Conservation (phyloP, 2,888 invertebrate species). For the Drosophila meridiana region DNA sequence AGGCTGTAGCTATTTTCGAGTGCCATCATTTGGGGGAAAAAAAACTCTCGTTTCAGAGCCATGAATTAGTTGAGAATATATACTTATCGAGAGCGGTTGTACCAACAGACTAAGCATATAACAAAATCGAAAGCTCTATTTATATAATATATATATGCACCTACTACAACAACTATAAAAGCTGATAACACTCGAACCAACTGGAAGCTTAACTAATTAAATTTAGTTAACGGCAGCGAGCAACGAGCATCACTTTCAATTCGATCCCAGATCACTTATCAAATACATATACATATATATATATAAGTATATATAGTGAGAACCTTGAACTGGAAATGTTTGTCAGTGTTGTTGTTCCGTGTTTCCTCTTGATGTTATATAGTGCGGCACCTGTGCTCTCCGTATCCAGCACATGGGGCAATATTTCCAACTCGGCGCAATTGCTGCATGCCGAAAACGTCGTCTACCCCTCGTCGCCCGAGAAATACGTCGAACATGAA, state of each 20-base stretch:
- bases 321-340: constrained; percentile 28
- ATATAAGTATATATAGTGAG: not conserved
- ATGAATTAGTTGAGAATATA: constrained; percentile 75
- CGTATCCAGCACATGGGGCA: constrained; percentile 83
- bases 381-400: constrained; percentile 70
- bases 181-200: constrained; percentile 47
- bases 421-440: constrained; percentile 82
- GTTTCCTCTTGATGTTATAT: constrained; percentile 45
- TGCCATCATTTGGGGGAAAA: constrained; percentile 29
- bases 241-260: constrained; percentile 11
- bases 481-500: constrained; percentile 81
- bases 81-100: constrained; percentile 62
- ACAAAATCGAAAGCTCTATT: constrained; percentile 28
- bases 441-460: constrained; percentile 81
- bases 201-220: constrained; percentile 9
- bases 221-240: not conserved
- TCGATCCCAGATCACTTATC: constrained; percentile 17
- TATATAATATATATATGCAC: constrained; percentile 23
- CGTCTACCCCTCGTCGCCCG: constrained; percentile 77
- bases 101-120: constrained; percentile 23
- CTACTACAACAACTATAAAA: constrained; percentile 17
- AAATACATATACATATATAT: not conserved
- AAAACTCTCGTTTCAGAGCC: constrained; percentile 38
- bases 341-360: constrained; percentile 24
- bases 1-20: constrained; percentile 46